A percentile compares a stretch with the other conserved stretches of the same genome.
Conservation (phyloP, 2,888 invertebrate genomes). For the Anorthoa munda region DNA sequence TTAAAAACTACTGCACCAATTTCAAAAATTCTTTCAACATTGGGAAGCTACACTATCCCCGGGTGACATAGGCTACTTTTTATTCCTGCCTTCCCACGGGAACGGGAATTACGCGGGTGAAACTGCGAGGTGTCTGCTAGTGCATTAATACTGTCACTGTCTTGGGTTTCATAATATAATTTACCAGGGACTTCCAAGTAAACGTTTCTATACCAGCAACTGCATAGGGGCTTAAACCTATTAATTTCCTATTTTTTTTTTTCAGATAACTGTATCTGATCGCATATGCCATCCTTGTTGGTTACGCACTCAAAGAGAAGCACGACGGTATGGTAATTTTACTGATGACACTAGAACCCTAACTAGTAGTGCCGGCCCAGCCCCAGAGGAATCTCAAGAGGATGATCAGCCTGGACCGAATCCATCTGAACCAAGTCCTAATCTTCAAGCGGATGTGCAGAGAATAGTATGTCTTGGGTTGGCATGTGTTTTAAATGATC, state of each 20-base stretch:
- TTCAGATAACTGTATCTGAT: no score
- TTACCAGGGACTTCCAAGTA: not conserved
- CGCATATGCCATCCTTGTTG: not conserved
- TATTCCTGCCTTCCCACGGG: no score
- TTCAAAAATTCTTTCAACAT: no score
- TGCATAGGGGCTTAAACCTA: not conserved
- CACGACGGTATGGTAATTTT: not conserved
- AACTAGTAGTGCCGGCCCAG: not conserved
- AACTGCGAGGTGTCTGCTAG: no score
- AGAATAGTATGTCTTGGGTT: not conserved
- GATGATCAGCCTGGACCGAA: not conserved
- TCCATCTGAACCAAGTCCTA: not conserved
- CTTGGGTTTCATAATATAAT: constrained; percentile 6
- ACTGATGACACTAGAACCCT: not conserved
- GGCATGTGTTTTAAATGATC: no score
- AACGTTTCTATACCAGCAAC: not conserved
- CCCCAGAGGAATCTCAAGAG: not conserved
- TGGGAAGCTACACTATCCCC: no score
- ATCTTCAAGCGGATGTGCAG: not conserved
- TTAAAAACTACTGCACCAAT: no score
- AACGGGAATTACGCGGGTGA: no score
- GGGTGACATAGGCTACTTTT: no score
- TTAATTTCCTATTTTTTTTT: not conserved
- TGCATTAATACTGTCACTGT: no score
- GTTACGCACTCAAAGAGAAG: constrained; percentile 9